Percentiles rank a stretch among this genome's conserved stretches.
phyloP scores from a whole-genome alignment of 2,797 vertebrate species.

The Columba guinea region DNA sequence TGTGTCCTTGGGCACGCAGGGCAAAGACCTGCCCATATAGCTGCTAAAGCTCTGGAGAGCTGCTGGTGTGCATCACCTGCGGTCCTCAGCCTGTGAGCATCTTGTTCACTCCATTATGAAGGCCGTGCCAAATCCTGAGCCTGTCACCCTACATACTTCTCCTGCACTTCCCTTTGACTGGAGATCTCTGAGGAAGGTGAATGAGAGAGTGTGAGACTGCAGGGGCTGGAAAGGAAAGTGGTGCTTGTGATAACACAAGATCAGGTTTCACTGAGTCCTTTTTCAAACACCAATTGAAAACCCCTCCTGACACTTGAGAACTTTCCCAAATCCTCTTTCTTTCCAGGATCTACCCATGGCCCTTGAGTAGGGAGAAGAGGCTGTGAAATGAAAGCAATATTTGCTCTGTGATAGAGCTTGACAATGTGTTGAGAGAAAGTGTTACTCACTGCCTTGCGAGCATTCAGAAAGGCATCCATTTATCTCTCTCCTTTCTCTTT shows the following conservation, averaged over 20 bases:
- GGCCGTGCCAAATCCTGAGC: constrained; percentile 74
- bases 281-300: constrained; percentile 51
- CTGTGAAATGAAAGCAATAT: constrained; percentile 77
- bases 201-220: fast-evolving
- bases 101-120: constrained; percentile 70
- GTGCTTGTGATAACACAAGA: constrained; percentile 49
- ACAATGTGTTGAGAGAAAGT: constrained; percentile 85
- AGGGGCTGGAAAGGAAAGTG: constrained; percentile 46
- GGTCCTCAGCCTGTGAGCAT: constrained; percentile 69
- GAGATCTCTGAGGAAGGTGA: neutral
- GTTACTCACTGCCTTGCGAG: constrained; percentile 76
- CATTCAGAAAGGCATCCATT: constrained; percentile 77
- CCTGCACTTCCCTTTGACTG: constrained; percentile 61
- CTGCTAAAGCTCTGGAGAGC: constrained; percentile 48
- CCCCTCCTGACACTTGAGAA: constrained; percentile 53
- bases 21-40: neutral
- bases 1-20: too few relatives aligned
- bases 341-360: constrained; percentile 27
- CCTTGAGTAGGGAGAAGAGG: constrained; percentile 34
- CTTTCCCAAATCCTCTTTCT: constrained; percentile 63
- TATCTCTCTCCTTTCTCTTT: constrained; percentile 55
- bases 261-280: constrained; percentile 54
- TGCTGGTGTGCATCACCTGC: constrained; percentile 71
- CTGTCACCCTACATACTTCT: constrained; percentile 69
- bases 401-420: constrained; percentile 83